Percentiles rank a stretch among this genome's conserved stretches.
Evolutionary conservation across 2,113 vertebrate species (phyloP).

Genomic region (Ploceus nigricollis): DNA sequence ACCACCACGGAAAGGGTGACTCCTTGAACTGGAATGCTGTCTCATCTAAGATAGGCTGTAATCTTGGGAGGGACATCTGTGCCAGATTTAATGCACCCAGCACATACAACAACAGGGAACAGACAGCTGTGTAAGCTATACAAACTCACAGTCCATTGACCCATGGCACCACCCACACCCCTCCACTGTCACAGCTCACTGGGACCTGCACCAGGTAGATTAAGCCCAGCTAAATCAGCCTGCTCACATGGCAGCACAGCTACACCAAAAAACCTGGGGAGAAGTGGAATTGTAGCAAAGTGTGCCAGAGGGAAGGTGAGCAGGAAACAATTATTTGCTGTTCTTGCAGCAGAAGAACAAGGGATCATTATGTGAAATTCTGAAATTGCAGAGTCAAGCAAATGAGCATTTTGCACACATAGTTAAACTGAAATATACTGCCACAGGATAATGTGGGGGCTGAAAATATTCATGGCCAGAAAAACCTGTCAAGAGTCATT

Average conservation of each 20-base stretch:
- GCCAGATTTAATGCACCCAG: neutral
- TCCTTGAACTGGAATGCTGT: neutral
- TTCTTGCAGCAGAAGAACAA: neutral
- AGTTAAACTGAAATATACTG: neutral
- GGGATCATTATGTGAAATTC: neutral
- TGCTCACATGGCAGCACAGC: neutral
- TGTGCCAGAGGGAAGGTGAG: neutral
- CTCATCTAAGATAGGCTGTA: neutral
- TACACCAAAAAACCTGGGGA: neutral
- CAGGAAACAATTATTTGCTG: neutral
- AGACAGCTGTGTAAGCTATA: neutral
- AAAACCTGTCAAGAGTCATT: neutral
- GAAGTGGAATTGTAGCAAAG: neutral
- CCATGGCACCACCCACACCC: neutral
- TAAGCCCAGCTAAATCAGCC: neutral
- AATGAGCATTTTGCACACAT: neutral
- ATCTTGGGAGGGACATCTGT: neutral
- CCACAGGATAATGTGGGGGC: neutral
- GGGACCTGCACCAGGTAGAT: neutral
- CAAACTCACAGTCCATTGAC: neutral
- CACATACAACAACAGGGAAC: accelerated
- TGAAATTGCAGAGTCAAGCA: neutral
- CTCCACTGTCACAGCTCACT: neutral
- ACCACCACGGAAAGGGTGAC: neutral
- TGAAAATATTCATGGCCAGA: neutral